Evolutionary conservation across 2,797 vertebrate genomes (phyloP).

Genomic region (Botia almorhae): DNA sequence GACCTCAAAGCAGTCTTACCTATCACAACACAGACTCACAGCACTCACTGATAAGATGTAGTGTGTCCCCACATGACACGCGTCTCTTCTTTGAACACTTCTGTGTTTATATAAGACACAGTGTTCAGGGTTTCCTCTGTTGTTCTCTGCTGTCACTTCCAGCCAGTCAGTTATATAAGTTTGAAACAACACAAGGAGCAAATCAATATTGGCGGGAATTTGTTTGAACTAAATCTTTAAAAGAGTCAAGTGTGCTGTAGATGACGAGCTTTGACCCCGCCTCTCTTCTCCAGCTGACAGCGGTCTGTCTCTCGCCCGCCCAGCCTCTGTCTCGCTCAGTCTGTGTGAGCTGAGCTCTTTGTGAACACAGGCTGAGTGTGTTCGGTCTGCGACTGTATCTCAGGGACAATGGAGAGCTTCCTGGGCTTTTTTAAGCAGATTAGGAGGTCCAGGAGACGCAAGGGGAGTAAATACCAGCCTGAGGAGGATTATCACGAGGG

Average conservation of each 20-base stretch:
- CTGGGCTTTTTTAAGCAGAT: slow-evolving; percentile 93
- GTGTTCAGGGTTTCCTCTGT: too few species aligned
- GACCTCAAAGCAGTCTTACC: too few species aligned
- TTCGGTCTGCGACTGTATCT: slow-evolving; percentile 39
- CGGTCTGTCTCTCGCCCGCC: slow-evolving; percentile 22
- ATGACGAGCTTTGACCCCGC: slow-evolving; percentile 59
- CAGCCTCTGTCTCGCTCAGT: slow-evolving; percentile 35
- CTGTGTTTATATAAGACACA: too few species aligned
- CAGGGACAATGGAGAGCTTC: slow-evolving; percentile 88
- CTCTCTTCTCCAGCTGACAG: slow-evolving; percentile 43
- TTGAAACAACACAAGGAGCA: not conserved
- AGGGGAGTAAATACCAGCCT: slow-evolving; percentile 94
- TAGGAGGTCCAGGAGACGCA: slow-evolving; percentile 87
- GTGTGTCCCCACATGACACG: too few species aligned
- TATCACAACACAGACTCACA: too few species aligned
- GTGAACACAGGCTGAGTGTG: slow-evolving; percentile 51
- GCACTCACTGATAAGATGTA: too few species aligned
- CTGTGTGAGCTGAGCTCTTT: slow-evolving; percentile 43
- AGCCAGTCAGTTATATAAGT: not conserved
- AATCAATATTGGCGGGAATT: not conserved
- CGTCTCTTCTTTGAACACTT: too few species aligned
- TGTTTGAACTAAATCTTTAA: slow-evolving; percentile 6
- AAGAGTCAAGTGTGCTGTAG: slow-evolving; percentile 19
- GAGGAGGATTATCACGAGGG: slow-evolving; percentile 99
- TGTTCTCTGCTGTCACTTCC: too few species aligned